phyloP scores from a whole-genome alignment of 1,140 invertebrate species.

The Pogonomyrmex barbatus region DNA sequence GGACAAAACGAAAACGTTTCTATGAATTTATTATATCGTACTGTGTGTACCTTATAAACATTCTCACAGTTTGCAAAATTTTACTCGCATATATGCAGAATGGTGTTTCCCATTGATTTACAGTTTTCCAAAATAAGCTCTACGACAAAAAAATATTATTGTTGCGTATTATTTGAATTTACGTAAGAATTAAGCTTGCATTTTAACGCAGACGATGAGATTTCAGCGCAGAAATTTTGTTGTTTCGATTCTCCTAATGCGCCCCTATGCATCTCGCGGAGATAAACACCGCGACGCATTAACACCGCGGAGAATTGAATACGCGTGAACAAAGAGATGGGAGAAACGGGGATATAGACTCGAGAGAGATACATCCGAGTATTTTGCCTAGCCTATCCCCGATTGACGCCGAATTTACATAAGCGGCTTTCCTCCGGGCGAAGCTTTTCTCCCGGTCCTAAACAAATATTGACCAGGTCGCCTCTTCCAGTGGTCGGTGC shows the following conservation, averaged over 20 bases:
- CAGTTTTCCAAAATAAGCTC: background rate
- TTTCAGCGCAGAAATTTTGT: background rate
- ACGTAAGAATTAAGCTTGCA: background rate
- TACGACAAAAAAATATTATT: background rate
- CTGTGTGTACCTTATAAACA: background rate
- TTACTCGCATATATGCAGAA: background rate
- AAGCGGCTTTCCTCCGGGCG: conserved; percentile 74
- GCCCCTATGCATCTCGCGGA: background rate
- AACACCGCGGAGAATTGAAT: conserved; percentile 35
- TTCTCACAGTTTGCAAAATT: background rate
- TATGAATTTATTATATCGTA: background rate
- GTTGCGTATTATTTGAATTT: background rate
- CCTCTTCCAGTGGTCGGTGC: conserved; percentile 41
- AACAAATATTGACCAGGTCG: conserved; percentile 77
- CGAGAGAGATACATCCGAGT: conserved; percentile 64
- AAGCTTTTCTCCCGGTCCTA: conserved; percentile 76
- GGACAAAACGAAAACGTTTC: background rate
- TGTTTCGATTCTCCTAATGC: background rate
- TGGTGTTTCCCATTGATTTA: background rate
- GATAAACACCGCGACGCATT: background rate
- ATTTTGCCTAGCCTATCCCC: conserved; percentile 63
- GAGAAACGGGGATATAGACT: conserved; percentile 55
- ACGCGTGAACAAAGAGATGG: background rate
- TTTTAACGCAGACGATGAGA: background rate
- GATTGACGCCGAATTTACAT: conserved; percentile 76